phyloP scores from a whole-genome alignment of 2,888 invertebrate species.

The Xanthorhoe spadicearia region DNA sequence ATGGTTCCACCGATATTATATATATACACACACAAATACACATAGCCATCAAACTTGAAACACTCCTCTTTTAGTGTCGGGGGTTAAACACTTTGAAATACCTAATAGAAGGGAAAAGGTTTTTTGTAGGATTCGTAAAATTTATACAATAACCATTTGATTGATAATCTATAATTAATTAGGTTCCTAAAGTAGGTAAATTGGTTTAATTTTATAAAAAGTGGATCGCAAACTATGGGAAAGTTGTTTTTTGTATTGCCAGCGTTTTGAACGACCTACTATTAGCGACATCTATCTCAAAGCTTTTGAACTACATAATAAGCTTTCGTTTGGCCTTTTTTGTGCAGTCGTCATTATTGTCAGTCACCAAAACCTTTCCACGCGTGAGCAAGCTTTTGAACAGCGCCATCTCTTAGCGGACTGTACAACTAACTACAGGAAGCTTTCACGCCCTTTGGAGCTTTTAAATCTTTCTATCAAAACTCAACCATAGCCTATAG shows the following conservation, averaged over 20 bases:
- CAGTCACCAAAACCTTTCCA: not conserved
- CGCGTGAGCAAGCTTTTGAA: slow-evolving; percentile 1
- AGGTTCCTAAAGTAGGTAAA: too few relatives aligned
- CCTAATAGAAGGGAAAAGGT: too few relatives aligned
- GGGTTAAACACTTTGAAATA: too few relatives aligned
- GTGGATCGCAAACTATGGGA: too few relatives aligned
- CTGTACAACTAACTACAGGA: slow-evolving; percentile 13
- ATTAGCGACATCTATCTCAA: slow-evolving; percentile 22
- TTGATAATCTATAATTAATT: too few relatives aligned
- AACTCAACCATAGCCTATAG: not conserved
- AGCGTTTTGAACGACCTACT: not conserved
- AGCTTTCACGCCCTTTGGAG: slow-evolving; percentile 10
- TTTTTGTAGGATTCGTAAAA: too few relatives aligned
- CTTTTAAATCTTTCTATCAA: not conserved
- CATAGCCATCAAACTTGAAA: not conserved
- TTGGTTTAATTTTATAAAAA: too few relatives aligned
- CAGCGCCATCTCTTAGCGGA: slow-evolving; percentile 21
- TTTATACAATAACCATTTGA: too few relatives aligned
- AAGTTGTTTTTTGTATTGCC: not conserved
- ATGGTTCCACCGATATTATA: too few relatives aligned
- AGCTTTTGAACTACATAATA: not conserved
- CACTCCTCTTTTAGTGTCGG: too few relatives aligned
- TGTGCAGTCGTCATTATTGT: too few relatives aligned
- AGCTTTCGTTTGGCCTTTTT: slow-evolving; percentile 10
- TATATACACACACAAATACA: too few relatives aligned